phyloP scores from a whole-genome alignment of 2,888 invertebrate species.

The Prionchulus punctatus region DNA sequence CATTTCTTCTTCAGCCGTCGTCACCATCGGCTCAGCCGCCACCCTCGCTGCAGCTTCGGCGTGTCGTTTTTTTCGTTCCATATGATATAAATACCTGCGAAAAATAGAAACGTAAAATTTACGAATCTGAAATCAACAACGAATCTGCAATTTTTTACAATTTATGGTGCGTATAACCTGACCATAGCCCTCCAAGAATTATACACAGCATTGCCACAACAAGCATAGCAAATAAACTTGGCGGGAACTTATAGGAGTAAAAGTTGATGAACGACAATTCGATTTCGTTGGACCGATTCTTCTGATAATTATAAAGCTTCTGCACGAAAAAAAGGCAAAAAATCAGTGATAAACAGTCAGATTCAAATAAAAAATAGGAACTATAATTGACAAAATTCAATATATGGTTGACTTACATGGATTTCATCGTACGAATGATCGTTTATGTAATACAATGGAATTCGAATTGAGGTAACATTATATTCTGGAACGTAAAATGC shows the following conservation, averaged over 20 bases:
- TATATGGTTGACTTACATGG: neutral
- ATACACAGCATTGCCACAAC: constrained; percentile 24
- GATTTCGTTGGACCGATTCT: neutral
- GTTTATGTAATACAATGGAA: neutral
- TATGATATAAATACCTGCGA: too few relatives aligned
- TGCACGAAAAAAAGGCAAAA: too few relatives aligned
- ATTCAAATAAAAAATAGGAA: neutral
- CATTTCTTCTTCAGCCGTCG: too few relatives aligned
- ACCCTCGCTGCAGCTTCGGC: too few relatives aligned
- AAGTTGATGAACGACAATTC: neutral
- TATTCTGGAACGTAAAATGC: neutral
- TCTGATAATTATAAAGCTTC: neutral
- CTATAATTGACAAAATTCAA: too few relatives aligned
- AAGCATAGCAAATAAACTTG: constrained; percentile 21
- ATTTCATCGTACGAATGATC: neutral
- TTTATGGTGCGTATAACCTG: constrained; percentile 10
- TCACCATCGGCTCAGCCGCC: too few relatives aligned
- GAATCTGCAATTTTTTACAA: too few relatives aligned
- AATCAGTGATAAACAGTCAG: too few relatives aligned
- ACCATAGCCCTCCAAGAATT: constrained; percentile 21
- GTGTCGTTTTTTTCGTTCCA: too few relatives aligned
- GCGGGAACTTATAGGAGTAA: too few relatives aligned
- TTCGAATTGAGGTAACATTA: neutral
- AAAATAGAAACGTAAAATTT: too few relatives aligned
- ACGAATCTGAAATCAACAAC: too few relatives aligned